Percentiles rank a stretch among this genome's conserved stretches.
Evolutionary conservation across 2,797 vertebrate species (phyloP).

Genomic region (Pseudochirops cupreus): DNA sequence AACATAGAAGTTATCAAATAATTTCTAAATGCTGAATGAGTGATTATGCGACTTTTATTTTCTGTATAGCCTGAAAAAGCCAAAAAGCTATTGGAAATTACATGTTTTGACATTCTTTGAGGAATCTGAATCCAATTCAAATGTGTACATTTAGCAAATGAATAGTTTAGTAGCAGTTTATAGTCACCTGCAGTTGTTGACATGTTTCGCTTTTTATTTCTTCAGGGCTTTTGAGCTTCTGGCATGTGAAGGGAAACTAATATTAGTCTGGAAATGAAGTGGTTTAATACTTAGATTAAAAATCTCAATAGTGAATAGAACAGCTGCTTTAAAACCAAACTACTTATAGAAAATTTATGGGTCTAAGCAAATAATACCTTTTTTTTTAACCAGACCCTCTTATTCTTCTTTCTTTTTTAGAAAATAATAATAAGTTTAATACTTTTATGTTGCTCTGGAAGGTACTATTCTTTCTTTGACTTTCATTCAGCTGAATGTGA

Average conservation of each 20-base stretch:
- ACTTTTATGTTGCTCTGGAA: neutral
- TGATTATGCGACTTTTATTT: neutral
- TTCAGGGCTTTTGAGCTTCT: constrained; percentile 55
- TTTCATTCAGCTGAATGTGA: neutral
- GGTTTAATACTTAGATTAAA: constrained; percentile 39
- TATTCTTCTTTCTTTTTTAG: neutral
- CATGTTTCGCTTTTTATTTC: constrained; percentile 21
- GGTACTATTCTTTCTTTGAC: neutral
- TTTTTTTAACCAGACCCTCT: neutral
- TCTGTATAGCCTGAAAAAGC: neutral
- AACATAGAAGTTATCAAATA: constrained; percentile 20
- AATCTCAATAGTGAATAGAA: constrained; percentile 39
- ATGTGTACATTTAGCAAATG: neutral
- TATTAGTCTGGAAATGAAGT: constrained; percentile 35
- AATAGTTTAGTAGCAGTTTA: constrained; percentile 43
- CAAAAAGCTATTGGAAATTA: constrained; percentile 1
- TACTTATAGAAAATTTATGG: constrained; percentile 22
- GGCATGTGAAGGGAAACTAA: neutral
- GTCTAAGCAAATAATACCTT: neutral
- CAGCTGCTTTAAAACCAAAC: constrained; percentile 22
- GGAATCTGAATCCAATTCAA: neutral
- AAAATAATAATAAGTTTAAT: constrained; percentile 33
- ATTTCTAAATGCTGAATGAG: constrained; percentile 49
- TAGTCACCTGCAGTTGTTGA: constrained; percentile 43
- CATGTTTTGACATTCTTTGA: constrained; percentile 22